Percentiles rank a stretch among this genome's conserved stretches.
Conservation (phyloP, 2,888 invertebrate genomes). For the Aspidapion aeneum region DNA sequence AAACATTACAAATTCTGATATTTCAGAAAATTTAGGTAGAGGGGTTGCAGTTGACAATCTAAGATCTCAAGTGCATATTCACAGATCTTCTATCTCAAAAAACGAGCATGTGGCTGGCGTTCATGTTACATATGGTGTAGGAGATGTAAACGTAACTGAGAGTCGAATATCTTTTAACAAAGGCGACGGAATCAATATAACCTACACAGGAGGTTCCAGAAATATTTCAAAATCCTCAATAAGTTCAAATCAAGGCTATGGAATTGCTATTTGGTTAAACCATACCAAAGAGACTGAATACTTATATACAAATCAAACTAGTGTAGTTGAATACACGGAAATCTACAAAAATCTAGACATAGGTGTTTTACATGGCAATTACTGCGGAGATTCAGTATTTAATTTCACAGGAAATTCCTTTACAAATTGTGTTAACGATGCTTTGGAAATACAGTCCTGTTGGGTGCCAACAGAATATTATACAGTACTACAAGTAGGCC, state of each 20-base stretch:
- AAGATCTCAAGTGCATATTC: conserved; percentile 83
- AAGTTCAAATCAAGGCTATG: conserved; percentile 84
- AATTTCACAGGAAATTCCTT: conserved; percentile 94
- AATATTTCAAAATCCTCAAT: conserved; percentile 86
- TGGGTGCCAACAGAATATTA: conserved; percentile 59
- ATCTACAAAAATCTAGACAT: conserved; percentile 84
- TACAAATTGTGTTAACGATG: conserved; percentile 72
- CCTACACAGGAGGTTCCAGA: conserved; percentile 90
- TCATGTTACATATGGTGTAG: conserved; percentile 86
- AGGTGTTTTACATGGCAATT: conserved; percentile 91
- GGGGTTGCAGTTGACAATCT: conserved; percentile 94
- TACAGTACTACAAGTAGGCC: conserved; percentile 73
- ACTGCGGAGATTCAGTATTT: conserved; percentile 78
- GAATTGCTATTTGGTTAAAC: conserved; percentile 87
- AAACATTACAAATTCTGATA: conserved; percentile 78
- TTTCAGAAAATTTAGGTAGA: conserved; percentile 88
- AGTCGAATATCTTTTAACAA: conserved; percentile 87
- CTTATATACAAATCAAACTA: conserved; percentile 78
- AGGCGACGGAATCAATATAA: conserved; percentile 94
- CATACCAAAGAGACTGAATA: conserved; percentile 77
- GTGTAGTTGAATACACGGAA: conserved; percentile 81
- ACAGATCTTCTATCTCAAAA: conserved; percentile 76
- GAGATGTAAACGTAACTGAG: conserved; percentile 90
- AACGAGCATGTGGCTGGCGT: conserved; percentile 90
- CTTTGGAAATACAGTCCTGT: conserved; percentile 80